Evolutionary conservation across 2,113 vertebrate genomes (phyloP).

Genomic region (Poicephalus gulielmi): DNA sequence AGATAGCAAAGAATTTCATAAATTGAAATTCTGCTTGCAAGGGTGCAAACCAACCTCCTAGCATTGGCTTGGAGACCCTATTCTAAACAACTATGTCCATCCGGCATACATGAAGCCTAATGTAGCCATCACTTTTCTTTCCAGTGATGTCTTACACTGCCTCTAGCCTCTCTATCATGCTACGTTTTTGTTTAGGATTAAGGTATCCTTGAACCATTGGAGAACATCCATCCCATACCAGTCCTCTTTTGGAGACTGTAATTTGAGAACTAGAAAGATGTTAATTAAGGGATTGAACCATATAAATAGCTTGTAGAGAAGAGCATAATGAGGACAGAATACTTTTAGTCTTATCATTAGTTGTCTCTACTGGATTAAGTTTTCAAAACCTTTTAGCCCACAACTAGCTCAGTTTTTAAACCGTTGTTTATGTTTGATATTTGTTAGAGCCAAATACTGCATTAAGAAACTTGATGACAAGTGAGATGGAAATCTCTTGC

Average conservation of each 20-base stretch:
- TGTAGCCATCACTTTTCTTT: not conserved
- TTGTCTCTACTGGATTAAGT: not conserved
- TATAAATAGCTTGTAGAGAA: not conserved
- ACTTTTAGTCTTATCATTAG: not conserved
- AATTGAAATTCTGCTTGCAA: not conserved
- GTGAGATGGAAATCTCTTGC: not conserved
- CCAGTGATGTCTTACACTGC: not conserved
- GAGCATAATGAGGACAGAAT: not conserved
- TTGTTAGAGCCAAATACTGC: conserved; percentile 5
- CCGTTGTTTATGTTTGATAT: not conserved
- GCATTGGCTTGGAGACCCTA: not conserved
- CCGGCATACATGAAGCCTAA: not conserved
- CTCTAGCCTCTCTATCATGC: not conserved
- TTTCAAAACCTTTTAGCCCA: not conserved
- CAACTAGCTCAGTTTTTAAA: not conserved
- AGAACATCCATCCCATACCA: not conserved
- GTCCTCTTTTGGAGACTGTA: not conserved
- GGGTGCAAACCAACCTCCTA: not conserved
- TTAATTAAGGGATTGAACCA: not conserved
- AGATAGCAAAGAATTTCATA: not conserved
- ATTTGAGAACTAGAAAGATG: not conserved
- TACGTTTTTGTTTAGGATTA: not conserved
- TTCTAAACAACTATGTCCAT: not conserved
- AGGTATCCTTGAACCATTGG: not conserved
- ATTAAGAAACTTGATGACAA: conserved; percentile 25